These are phyloP conservation scores for Brachionus koreanus DNA, from an alignment of 1,140 invertebrate species.

Conservation along the genomic window DNA sequence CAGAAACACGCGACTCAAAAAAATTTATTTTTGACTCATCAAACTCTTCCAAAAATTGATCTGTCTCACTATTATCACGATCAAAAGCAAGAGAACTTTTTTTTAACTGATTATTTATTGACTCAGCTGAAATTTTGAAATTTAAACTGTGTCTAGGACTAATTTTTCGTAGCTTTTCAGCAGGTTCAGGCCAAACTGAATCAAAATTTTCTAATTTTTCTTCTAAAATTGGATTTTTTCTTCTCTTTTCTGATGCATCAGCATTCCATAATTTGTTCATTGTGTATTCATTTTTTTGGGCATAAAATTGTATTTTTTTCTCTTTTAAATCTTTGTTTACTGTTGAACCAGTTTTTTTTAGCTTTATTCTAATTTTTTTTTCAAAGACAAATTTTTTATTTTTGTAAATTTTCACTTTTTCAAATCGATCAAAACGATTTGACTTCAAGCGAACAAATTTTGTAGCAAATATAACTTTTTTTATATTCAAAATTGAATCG, in stretches of 20 bases:
- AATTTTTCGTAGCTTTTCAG: neutral
- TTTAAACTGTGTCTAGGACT: neutral
- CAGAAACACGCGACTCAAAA: neutral
- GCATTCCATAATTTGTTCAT: too few species aligned
- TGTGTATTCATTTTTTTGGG: too few species aligned
- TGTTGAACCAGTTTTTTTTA: neutral
- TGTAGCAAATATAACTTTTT: neutral
- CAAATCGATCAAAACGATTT: neutral
- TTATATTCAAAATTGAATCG: neutral
- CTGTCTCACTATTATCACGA: neutral
- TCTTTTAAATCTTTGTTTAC: neutral
- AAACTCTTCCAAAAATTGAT: neutral
- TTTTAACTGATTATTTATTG: neutral
- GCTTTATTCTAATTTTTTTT: too few species aligned
- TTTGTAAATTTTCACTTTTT: neutral
- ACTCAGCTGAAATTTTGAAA: neutral
- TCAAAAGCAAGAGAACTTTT: neutral
- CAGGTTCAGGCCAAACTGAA: neutral
- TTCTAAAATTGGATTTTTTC: too few species aligned
- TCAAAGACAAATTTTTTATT: neutral
- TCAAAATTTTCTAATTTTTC: too few species aligned
- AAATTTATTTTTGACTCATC: neutral
- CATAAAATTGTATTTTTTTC: neutral
- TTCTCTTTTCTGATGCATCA: too few species aligned
- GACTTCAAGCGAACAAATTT: neutral